Evolutionary conservation across 2,888 invertebrate species (phyloP).

Genomic region (Dermolepida albohirtum): DNA sequence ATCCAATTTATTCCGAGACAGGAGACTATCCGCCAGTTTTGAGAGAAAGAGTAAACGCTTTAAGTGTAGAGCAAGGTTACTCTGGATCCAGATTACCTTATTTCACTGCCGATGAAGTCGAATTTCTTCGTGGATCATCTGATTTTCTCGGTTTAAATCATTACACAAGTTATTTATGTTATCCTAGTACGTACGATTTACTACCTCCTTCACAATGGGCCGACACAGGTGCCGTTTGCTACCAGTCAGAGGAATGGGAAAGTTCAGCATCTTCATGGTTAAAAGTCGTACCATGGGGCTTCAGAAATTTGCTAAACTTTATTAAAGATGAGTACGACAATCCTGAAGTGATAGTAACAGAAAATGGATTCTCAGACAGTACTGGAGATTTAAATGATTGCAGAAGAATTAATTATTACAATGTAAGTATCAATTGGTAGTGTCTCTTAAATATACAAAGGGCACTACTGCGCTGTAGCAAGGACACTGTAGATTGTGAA

Average conservation of each 20-base stretch:
- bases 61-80: constrained; percentile 71
- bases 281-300: constrained; percentile 71
- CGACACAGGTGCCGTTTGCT: constrained; percentile 2
- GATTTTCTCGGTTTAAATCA: constrained; percentile 71
- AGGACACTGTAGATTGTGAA: too few relatives aligned
- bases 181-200: neutral
- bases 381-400: constrained; percentile 55
- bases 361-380: constrained; percentile 70
- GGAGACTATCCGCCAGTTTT: constrained; percentile 77
- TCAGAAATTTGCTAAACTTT: constrained; percentile 69
- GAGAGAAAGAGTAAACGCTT: constrained; percentile 69
- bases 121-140: constrained; percentile 69
- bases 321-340: constrained; percentile 62
- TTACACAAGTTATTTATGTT: constrained; percentile 20
- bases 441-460: constrained; percentile 60
- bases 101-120: constrained; percentile 71
- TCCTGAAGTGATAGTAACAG: constrained; percentile 70
- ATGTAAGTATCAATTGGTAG: constrained; percentile 55
- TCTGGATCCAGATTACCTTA: constrained; percentile 71
- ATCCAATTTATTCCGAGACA: constrained; percentile 72
- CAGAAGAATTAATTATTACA: constrained; percentile 41
- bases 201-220: constrained; percentile 59
- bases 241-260: constrained; percentile 9
- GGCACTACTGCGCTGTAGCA: too few relatives aligned
- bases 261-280: constrained; percentile 65